These are phyloP conservation scores for Drosophila carrolli DNA, from an alignment of 1,140 invertebrate genomes.

Conservation along the genomic window DNA sequence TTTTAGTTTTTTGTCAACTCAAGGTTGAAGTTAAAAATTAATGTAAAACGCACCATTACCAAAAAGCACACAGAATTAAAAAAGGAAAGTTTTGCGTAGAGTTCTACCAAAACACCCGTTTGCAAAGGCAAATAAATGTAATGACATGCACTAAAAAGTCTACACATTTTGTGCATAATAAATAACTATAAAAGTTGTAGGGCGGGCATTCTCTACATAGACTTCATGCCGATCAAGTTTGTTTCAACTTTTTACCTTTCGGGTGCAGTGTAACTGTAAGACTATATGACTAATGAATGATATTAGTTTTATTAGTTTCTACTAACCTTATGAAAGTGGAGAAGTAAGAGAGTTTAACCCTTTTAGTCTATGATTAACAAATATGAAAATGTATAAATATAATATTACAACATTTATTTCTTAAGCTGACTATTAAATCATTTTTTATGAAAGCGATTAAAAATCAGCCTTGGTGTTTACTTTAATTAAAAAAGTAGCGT, in stretches of 20 bases:
- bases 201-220: background rate
- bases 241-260: background rate
- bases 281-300: background rate
- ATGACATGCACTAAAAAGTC: constrained; percentile 2
- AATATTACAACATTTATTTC: too few relatives aligned
- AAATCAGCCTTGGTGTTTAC: too few relatives aligned
- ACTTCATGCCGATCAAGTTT: constrained; percentile 6
- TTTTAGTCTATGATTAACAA: too few relatives aligned
- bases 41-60: background rate
- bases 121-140: too few relatives aligned
- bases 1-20: background rate
- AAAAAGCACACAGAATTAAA: background rate
- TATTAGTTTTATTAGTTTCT: background rate
- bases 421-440: too few relatives aligned
- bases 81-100: background rate
- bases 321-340: too few relatives aligned
- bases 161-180: constrained; percentile 1
- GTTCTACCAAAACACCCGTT: too few relatives aligned
- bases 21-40: background rate
- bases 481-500: too few relatives aligned
- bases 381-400: too few relatives aligned
- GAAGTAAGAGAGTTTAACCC: too few relatives aligned
- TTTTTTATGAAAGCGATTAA: too few relatives aligned
- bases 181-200: background rate
- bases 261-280: background rate